phyloP scores from a whole-genome alignment of 2,888 invertebrate genomes.

The Crepidodera aurea region DNA sequence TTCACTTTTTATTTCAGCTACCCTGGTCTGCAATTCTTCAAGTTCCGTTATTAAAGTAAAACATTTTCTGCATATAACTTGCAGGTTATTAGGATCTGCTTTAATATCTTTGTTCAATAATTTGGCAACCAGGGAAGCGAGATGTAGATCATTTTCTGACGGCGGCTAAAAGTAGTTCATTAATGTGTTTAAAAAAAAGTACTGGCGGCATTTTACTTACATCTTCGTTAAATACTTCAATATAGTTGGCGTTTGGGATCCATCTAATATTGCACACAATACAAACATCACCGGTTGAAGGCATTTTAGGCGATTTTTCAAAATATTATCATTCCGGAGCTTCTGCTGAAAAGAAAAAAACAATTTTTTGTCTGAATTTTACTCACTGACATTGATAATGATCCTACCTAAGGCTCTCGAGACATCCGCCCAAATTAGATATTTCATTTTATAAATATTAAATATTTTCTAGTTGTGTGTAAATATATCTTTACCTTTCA shows the following conservation, averaged over 20 bases:
- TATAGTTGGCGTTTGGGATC: slow-evolving; percentile 64
- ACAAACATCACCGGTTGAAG: slow-evolving; percentile 61
- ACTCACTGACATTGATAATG: slow-evolving; percentile 13
- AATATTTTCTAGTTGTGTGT: slow-evolving; percentile 3
- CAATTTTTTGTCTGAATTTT: not conserved
- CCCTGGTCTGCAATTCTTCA: slow-evolving; percentile 66
- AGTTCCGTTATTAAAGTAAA: slow-evolving; percentile 70
- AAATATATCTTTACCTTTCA: slow-evolving; percentile 53
- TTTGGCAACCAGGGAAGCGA: slow-evolving; percentile 54
- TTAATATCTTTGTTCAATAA: slow-evolving; percentile 64
- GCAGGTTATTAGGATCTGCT: slow-evolving; percentile 65
- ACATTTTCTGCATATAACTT: slow-evolving; percentile 74
- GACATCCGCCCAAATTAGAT: slow-evolving; percentile 8
- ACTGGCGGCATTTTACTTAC: slow-evolving; percentile 44
- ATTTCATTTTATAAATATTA: slow-evolving; percentile 16
- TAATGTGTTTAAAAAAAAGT: slow-evolving; percentile 5
- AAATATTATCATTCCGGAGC: slow-evolving; percentile 12
- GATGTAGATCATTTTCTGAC: slow-evolving; percentile 19
- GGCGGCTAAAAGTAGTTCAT: not conserved
- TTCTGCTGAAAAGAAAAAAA: slow-evolving; percentile 12
- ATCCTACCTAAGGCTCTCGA: slow-evolving; percentile 15
- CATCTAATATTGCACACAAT: slow-evolving; percentile 69
- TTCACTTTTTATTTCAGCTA: slow-evolving; percentile 64
- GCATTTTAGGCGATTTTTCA: slow-evolving; percentile 50
- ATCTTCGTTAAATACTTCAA: slow-evolving; percentile 64